phyloP scores from a whole-genome alignment of 1,140 invertebrate genomes.

The Trichonephila clavata region DNA sequence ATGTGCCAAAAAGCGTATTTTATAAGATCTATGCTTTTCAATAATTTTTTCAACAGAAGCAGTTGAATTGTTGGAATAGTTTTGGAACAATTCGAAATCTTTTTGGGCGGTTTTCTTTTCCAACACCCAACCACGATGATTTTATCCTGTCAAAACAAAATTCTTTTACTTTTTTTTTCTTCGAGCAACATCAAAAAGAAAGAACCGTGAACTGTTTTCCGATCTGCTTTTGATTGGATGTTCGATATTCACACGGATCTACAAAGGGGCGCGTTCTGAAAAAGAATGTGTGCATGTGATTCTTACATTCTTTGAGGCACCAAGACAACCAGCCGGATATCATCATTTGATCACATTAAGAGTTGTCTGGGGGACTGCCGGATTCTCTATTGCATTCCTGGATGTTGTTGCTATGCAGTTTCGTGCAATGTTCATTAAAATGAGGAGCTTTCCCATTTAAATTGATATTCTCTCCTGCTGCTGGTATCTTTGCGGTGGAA shows the following conservation, averaged over 20 bases:
- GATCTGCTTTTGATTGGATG: background rate
- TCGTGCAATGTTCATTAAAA: conserved; percentile 30
- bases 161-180: too few species aligned
- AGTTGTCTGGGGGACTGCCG: background rate
- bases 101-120: too few species aligned
- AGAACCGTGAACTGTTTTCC: background rate
- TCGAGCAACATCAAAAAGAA: background rate
- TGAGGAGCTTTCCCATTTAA: background rate
- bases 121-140: too few species aligned
- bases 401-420: conserved; percentile 19
- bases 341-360: conserved; percentile 22
- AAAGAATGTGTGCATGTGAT: background rate
- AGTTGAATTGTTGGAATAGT: too few species aligned
- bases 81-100: too few species aligned
- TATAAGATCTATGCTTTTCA: too few species aligned
- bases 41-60: too few species aligned
- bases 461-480: conserved; percentile 27
- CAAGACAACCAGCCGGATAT: conserved; percentile 1
- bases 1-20: too few species aligned
- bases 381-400: background rate
- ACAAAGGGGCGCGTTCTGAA: background rate
- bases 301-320: background rate
- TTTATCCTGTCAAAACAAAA: too few species aligned
- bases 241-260: background rate
- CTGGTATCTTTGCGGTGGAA: conserved; percentile 10